Evolutionary conservation across 2,797 vertebrate species (phyloP), one percentile per base, ranked within the genome.

Genomic region (Dryobates pubescens): DNA sequence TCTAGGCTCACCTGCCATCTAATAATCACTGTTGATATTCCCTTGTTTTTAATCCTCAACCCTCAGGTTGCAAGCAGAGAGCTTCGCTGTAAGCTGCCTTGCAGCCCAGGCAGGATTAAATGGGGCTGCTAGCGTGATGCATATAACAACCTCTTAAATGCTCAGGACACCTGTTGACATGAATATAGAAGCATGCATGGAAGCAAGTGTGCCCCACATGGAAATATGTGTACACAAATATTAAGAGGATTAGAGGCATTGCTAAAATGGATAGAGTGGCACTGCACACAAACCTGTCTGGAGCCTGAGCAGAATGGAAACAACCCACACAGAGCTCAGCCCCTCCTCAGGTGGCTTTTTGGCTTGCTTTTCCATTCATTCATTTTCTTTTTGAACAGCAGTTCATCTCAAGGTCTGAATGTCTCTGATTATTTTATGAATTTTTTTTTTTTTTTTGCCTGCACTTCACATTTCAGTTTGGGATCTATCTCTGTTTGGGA

Each of bases 141-240:
- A n/a, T 27, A 2, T 41, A 47, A 10, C 77, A 59, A 13, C 53
- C 27, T 45, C 56, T 53, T 51, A 20, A 34, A 41, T 17, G 93
- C 47, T 56, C 10, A 38, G 92, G 91, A 87, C 93, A 64, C 91
- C 77, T 81, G 67, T 56, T 92, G 86, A 82, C 78, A 68, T 51
- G 38, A 91, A 86, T 56, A 26, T 26, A 80, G 88, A 61, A 24
- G 63, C 15, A 3, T 2, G 57, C 26, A 10, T 56, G 8, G 19
- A 85, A 74, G 27, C 36, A 36, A 53, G 23, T 3, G 58, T 29
- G 82, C 43, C 79, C 49, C 86, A 43, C 82, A 6, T 51, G 14
- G 88, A 47, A 92, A 62, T 53, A 47, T 64, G 12, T 87, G 71
- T 47, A 38, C 89, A 80, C 80, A 36, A 12, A 63, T 20, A 23